Percentiles rank a stretch among this genome's conserved stretches.
phyloP scores from a whole-genome alignment of 2,797 vertebrate genomes.

The Xenopus petersii region DNA sequence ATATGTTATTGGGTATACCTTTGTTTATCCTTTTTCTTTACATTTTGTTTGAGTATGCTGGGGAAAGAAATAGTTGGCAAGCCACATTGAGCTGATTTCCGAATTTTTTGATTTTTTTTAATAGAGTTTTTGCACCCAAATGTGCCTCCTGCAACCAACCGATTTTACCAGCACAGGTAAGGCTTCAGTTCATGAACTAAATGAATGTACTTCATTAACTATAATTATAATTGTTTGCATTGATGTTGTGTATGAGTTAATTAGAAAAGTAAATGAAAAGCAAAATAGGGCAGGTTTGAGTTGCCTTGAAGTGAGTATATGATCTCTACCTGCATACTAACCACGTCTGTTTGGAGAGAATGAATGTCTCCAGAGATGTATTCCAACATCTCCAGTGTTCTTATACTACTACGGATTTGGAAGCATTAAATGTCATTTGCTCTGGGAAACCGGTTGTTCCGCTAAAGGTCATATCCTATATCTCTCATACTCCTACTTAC shows the following conservation, averaged over 20 bases:
- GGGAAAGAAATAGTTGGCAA: no score
- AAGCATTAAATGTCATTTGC: constrained; percentile 16
- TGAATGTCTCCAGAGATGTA: background rate
- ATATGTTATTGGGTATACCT: no score
- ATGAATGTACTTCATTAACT: no score
- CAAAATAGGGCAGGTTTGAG: no score
- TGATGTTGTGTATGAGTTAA: no score
- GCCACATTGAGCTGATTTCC: no score
- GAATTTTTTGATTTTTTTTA: background rate
- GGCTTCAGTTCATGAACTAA: background rate
- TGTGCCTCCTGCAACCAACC: constrained; percentile 94
- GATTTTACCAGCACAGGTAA: constrained; percentile 95
- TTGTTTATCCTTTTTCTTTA: no score
- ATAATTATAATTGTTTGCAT: no score
- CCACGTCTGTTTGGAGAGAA: background rate
- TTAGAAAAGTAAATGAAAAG: no score
- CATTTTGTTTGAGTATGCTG: no score
- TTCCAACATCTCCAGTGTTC: background rate
- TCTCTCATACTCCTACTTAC: background rate
- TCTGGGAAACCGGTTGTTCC: background rate
- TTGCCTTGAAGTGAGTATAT: no score
- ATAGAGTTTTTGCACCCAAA: constrained; percentile 96
- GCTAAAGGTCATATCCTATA: background rate
- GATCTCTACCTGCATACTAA: background rate
- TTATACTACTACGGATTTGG: constrained; percentile 3